phyloP scores from a whole-genome alignment of 2,113 vertebrate species.

The Chaetodon auriga region DNA sequence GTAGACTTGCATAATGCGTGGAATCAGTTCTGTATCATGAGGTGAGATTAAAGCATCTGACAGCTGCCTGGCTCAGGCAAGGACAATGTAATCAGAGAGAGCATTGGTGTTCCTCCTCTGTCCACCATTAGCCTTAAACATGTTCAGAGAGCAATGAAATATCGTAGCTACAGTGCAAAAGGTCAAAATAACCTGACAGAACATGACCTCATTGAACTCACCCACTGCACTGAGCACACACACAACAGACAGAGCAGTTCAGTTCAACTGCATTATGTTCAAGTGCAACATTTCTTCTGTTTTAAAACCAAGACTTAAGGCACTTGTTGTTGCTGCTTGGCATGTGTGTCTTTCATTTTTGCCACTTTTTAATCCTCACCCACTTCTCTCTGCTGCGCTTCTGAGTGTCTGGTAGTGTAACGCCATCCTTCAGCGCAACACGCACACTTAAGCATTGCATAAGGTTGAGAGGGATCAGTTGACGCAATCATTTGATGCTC shows the following conservation, averaged over 20 bases:
- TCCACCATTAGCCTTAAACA: neutral
- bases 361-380: too few species aligned
- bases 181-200: slow-evolving; percentile 2
- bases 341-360: neutral
- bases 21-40: neutral
- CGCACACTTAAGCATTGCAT: too few species aligned
- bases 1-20: neutral
- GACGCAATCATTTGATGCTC: neutral
- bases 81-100: neutral
- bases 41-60: neutral
- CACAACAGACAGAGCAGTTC: neutral
- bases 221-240: neutral
- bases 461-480: neutral
- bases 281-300: neutral
- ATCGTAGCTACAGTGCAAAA: neutral
- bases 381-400: neutral
- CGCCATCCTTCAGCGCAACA: neutral
- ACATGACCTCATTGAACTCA: neutral
- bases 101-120: neutral
- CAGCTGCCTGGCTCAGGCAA: neutral
- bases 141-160: neutral
- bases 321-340: neutral
- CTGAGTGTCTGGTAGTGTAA: neutral
- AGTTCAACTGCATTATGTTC: neutral
- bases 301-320: neutral